Conservation (phyloP, 1,140 invertebrate genomes). For the Coptotermes formosanus region DNA sequence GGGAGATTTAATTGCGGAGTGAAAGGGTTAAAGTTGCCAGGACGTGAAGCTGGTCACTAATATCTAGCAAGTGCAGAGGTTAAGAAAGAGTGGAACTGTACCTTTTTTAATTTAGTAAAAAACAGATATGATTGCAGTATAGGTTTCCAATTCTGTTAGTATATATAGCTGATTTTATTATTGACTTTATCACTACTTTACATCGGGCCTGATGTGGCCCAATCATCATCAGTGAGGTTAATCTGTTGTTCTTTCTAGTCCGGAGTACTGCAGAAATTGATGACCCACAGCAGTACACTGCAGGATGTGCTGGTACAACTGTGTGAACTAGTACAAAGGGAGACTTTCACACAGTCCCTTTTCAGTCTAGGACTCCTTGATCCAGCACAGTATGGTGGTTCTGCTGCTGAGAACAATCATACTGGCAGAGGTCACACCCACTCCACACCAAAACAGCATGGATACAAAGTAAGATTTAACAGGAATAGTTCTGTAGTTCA, state of each 20-base stretch:
- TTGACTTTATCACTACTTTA: too few relatives aligned
- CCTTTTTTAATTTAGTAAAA: too few relatives aligned
- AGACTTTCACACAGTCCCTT: conserved; percentile 59
- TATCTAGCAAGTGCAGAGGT: too few relatives aligned
- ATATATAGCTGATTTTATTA: too few relatives aligned
- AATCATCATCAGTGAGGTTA: neutral
- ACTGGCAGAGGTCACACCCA: conserved; percentile 20
- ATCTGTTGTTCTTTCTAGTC: conserved; percentile 47
- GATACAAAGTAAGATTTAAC: conserved; percentile 34
- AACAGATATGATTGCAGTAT: too few relatives aligned
- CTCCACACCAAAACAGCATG: conserved; percentile 37
- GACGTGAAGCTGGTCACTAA: too few relatives aligned
- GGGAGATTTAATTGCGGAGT: too few relatives aligned
- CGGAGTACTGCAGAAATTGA: conserved; percentile 54
- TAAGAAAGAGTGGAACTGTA: too few relatives aligned
- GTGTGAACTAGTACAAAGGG: conserved; percentile 58
- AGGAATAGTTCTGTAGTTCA: too few relatives aligned
- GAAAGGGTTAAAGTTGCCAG: too few relatives aligned
- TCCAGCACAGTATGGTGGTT: conserved; percentile 31
- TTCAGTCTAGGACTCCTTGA: conserved; percentile 55
- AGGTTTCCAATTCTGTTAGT: too few relatives aligned
- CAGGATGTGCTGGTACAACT: conserved; percentile 48
- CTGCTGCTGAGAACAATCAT: conserved; percentile 27
- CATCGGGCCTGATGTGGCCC: too few relatives aligned
- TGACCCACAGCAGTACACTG: conserved; percentile 51